phyloP scores from a whole-genome alignment of 1,140 invertebrate genomes.

The Gryon sp. region DNA sequence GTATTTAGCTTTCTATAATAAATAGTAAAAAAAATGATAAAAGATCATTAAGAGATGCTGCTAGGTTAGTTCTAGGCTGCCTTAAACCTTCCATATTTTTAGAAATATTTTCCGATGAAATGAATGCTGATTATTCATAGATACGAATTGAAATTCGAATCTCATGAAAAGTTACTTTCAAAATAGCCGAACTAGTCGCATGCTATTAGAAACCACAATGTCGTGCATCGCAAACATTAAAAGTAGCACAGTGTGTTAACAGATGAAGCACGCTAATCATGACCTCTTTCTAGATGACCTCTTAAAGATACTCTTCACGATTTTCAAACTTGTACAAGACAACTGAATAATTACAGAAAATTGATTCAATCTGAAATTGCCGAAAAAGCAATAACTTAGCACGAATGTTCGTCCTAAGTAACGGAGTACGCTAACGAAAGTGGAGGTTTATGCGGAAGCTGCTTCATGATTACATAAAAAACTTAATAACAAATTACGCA shows the following conservation, averaged over 20 bases:
- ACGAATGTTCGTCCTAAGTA: slow-evolving; percentile 4
- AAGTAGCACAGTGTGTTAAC: slow-evolving; percentile 69
- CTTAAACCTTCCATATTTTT: no score
- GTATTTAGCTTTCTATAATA: no score
- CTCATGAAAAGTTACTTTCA: slow-evolving; percentile 42
- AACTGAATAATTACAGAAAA: slow-evolving; percentile 47
- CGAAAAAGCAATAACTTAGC: slow-evolving; percentile 14
- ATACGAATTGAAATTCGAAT: slow-evolving; percentile 11
- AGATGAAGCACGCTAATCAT: slow-evolving; percentile 69
- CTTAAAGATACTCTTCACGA: slow-evolving; percentile 58
- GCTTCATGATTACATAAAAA: slow-evolving; percentile 1
- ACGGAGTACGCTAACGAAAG: neutral
- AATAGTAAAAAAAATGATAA: no score
- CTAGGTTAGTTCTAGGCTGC: no score
- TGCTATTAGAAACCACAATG: slow-evolving; percentile 52
- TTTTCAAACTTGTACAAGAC: slow-evolving; percentile 34
- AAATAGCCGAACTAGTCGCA: slow-evolving; percentile 44
- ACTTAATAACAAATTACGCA: slow-evolving; percentile 20
- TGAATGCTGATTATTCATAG: no score
- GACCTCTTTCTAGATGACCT: slow-evolving; percentile 70
- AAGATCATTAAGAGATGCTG: no score
- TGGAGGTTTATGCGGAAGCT: neutral
- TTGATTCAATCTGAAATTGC: slow-evolving; percentile 43
- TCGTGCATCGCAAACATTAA: slow-evolving; percentile 62
- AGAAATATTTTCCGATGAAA: no score